Base-by-base conservation (phyloP, 2,797 vertebrate species). In the Sebastes jordani region DNA sequence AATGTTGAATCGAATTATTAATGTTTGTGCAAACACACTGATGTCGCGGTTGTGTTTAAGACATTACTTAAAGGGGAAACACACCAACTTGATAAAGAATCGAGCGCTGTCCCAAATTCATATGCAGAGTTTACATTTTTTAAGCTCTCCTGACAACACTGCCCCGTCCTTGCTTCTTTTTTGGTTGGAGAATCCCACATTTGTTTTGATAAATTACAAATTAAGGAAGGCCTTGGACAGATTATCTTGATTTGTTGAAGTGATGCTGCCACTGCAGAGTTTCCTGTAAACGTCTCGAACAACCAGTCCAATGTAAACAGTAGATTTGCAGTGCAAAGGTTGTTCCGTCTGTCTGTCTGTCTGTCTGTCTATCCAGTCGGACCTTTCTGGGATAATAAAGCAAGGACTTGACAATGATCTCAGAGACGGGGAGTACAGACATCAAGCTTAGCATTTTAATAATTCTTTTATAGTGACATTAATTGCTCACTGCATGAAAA, bases 21-120 rank as follows among this genome's bases (percentile, higher is more conserved):
- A 49, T 77, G 69, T 58, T 58, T 25, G 56, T 78, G 80, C n/a
- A 82, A 90, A 87, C 78, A 86, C 62, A 84, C 67, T 71, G 71
- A 87, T 54, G 61, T 59, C 32, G 18, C 27, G 23, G 73, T 29
- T 73, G 71, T 6, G 10, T 73, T 71, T 11, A 76, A 38, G 34
- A 59, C 14, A 34, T 65, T 60, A 34, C 54, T 78, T 4, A 20
- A 74, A 13, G 11, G 42, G 18, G 7, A 81, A 70, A 69, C 13
- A 18, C 49, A 61, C 18, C 55, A 59, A 29, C 42, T 49, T 36
- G 1, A 54, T 54, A 23, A 71, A 59, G n/a, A 60, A 69, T 61
- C 6, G 32, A 70, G 23, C 34, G 68, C 70, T 63, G 76, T 32
- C 46, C 14, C 5, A 38, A 58, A 56, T 73, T 18, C 36, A 60